phyloP scores from a whole-genome alignment of 2,888 invertebrate species.

The Amblyjoppa proteus region DNA sequence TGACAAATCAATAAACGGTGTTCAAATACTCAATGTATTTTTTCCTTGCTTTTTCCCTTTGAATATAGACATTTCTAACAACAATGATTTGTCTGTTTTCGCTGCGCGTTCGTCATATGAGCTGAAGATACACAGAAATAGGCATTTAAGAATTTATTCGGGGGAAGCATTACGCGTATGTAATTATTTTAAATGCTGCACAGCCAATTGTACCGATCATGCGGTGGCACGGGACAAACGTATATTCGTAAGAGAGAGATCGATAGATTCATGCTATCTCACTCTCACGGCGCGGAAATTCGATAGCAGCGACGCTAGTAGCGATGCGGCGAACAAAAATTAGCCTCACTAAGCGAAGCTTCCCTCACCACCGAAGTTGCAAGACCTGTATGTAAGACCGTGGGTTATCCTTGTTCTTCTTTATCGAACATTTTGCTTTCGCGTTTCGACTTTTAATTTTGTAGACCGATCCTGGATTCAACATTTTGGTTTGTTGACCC shows the following conservation, averaged over 20 bases:
- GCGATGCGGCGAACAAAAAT: too few relatives aligned
- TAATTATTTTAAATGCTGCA: too few relatives aligned
- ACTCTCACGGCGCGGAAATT: background rate
- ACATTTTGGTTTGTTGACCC: slow-evolving; percentile 9
- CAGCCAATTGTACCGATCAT: too few relatives aligned
- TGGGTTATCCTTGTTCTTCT: slow-evolving; percentile 71
- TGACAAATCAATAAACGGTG: slow-evolving; percentile 32
- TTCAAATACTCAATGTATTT: background rate
- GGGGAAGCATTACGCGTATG: too few relatives aligned
- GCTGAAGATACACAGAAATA: too few relatives aligned
- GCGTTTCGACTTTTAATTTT: slow-evolving; percentile 11
- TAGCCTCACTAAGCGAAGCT: background rate
- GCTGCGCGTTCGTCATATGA: too few relatives aligned
- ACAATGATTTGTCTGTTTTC: background rate
- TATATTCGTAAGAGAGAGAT: background rate
- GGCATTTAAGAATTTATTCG: too few relatives aligned
- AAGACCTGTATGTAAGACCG: slow-evolving; percentile 86
- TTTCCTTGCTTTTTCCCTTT: background rate
- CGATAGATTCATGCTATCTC: background rate
- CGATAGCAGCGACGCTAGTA: too few relatives aligned
- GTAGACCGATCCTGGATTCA: slow-evolving; percentile 11
- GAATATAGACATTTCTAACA: background rate
- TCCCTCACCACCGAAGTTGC: slow-evolving; percentile 11
- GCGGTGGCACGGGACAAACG: too few relatives aligned
- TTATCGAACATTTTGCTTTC: background rate